Evolutionary conservation across 2,888 invertebrate species (phyloP), one percentile per base, ranked within the genome.

Genomic region (Acanthopleura granulata): DNA sequence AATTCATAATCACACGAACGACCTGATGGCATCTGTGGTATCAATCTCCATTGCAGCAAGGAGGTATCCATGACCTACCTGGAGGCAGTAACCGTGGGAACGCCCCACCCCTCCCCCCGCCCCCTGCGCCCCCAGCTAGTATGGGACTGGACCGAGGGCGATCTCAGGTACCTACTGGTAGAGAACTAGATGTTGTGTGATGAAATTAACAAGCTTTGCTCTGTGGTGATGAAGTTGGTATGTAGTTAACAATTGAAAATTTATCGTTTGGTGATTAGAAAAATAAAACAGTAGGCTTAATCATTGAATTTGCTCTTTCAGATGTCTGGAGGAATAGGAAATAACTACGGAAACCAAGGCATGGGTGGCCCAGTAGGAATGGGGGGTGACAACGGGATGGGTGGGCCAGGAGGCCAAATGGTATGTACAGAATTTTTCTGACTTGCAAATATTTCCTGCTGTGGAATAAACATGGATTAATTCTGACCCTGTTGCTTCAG

Each of bases 41-140:
- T 30, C 22, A 57, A 57, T 57, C 57, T 50, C 29, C 27, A 18
- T 29, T 73, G 30, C 74, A 74, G 75, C 74, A 69, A 72, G 29
- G 27, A 27, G 66, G 66, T 66, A 66, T 66, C 72, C 75, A 75
- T 73, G 76, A 73, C 61, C 74, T 76, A 62, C 73, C 73, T 15
- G 75, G 77, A 14, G 80, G 80, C 25, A 76, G 81, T 25, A 72
- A 75, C 14, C 78, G 80, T 71, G 80, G 80, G 29, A 69, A 83
- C 22, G 85, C 88, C 27, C 85, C 88, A 51, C 89, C 89, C 14
- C 84, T 89, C 79, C 89, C 83, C 73, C 86, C 86, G 22, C 86
- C 86, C 22, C 85, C 86, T 27, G 84, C 83, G 0, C 86, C 89
- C 16, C 89, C 89, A 70, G 86, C 84, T 22, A 79, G 78, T n/a